Conservation (phyloP, 1,140 invertebrate species). For the Phortica variegata region DNA sequence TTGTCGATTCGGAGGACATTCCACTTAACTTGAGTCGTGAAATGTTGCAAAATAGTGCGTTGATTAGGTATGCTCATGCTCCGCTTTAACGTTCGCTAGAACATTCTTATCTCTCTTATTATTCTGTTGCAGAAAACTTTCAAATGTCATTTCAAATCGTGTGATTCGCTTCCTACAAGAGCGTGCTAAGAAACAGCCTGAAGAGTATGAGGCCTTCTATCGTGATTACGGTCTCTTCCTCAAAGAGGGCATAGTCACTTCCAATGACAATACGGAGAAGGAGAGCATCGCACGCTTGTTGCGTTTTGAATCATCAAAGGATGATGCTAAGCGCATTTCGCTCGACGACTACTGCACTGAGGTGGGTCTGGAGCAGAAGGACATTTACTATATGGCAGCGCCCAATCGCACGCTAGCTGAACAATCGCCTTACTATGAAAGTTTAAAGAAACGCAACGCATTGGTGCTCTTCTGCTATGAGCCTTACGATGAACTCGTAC, state of each 20-base stretch:
- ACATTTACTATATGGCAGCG: constrained; percentile 91
- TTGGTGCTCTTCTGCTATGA: constrained; percentile 97
- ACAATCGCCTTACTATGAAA: constrained; percentile 92
- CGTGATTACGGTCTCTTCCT: constrained; percentile 90
- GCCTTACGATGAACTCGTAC: constrained; percentile 91
- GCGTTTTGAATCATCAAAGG: constrained; percentile 87
- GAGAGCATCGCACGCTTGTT: constrained; percentile 91
- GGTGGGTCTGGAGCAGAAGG: constrained; percentile 76
- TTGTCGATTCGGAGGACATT: constrained; percentile 98
- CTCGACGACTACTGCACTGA: constrained; percentile 82
- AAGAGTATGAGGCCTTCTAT: constrained; percentile 85
- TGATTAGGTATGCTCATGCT: too few relatives aligned
- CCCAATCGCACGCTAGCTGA: constrained; percentile 90
- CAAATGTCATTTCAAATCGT: constrained; percentile 80
- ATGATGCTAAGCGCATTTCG: constrained; percentile 72
- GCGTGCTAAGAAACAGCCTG: constrained; percentile 78
- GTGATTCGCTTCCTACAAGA: constrained; percentile 86
- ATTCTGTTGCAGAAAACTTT: constrained; percentile 81
- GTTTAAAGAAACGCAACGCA: constrained; percentile 79
- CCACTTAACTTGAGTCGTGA: constrained; percentile 95
- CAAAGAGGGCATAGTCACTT: constrained; percentile 92
- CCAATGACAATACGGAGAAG: constrained; percentile 77
- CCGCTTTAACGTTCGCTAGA: too few relatives aligned
- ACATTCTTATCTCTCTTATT: too few relatives aligned
- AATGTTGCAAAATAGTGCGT: constrained; percentile 87